Evolutionary conservation across 2,888 invertebrate species (phyloP).

Genomic region (Trichopoda pennipes): DNA sequence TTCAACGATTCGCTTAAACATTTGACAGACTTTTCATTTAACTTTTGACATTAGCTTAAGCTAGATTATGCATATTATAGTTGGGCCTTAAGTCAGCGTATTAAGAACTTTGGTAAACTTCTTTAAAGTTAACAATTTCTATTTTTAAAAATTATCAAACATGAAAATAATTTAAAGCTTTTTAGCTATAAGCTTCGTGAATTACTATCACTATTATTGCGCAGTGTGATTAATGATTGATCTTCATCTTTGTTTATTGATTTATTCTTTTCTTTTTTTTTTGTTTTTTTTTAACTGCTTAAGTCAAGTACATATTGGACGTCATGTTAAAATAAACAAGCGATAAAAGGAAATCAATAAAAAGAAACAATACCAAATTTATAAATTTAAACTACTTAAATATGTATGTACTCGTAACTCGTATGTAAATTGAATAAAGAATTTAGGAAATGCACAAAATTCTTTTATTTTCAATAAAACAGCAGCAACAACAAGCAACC

Average conservation of each 20-base stretch:
- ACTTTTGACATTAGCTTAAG: too few species aligned
- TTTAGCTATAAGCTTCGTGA: background rate
- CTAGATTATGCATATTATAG: too few species aligned
- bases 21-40: too few species aligned
- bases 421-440: background rate
- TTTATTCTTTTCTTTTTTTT: background rate
- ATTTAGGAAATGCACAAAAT: constrained; percentile 46
- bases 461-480: background rate
- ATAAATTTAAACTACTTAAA: background rate
- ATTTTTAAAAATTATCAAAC: too few species aligned
- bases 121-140: too few species aligned
- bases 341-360: constrained; percentile 18
- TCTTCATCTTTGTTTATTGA: constrained; percentile 29
- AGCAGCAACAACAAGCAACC: background rate
- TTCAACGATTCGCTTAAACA: too few species aligned
- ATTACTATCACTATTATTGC: background rate
- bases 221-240: background rate
- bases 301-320: constrained; percentile 30
- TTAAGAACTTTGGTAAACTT: too few species aligned
- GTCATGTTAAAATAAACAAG: constrained; percentile 7
- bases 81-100: too few species aligned
- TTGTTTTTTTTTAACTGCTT: background rate
- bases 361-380: constrained; percentile 24
- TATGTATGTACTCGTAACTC: too few species aligned
- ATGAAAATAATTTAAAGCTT: too few species aligned